These are phyloP conservation scores for Stegostoma tigrinum DNA, from an alignment of 2,113 vertebrate species.

Conservation along the genomic window DNA sequence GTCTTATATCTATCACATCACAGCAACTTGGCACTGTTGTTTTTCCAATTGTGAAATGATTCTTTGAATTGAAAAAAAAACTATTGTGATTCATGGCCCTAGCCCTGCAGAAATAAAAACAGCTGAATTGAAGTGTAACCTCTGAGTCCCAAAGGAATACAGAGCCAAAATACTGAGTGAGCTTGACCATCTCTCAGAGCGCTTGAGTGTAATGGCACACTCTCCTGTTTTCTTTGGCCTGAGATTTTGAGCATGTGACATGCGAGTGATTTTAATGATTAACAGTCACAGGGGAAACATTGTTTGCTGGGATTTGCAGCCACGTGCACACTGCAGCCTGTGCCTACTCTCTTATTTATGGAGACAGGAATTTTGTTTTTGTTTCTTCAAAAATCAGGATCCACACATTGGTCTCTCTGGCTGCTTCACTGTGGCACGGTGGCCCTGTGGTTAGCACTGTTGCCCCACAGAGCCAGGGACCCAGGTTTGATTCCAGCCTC, in stretches of 20 bases:
- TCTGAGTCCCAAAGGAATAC: background rate
- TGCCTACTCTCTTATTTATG: background rate
- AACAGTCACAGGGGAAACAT: background rate
- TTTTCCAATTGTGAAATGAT: background rate
- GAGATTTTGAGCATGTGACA: background rate
- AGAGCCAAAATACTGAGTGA: background rate
- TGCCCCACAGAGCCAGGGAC: too few species aligned
- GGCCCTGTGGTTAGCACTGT: too few species aligned
- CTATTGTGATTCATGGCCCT: background rate
- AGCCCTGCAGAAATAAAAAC: background rate
- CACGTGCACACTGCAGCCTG: background rate
- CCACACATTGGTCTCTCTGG: background rate
- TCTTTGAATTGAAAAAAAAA: background rate
- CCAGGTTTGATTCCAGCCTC: too few species aligned
- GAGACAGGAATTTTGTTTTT: background rate
- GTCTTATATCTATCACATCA: background rate
- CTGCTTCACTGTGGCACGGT: background rate
- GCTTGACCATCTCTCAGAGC: background rate
- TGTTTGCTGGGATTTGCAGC: background rate
- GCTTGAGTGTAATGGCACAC: background rate
- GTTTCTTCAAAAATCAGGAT: background rate
- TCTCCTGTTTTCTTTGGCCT: conserved; percentile 24
- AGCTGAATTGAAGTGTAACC: background rate
- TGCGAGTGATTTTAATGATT: conserved; percentile 1
- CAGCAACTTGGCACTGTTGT: background rate